Evolutionary conservation across 1,140 invertebrate species (phyloP), one percentile per base, ranked within the genome.

Genomic region (Reticulitermes speratus): DNA sequence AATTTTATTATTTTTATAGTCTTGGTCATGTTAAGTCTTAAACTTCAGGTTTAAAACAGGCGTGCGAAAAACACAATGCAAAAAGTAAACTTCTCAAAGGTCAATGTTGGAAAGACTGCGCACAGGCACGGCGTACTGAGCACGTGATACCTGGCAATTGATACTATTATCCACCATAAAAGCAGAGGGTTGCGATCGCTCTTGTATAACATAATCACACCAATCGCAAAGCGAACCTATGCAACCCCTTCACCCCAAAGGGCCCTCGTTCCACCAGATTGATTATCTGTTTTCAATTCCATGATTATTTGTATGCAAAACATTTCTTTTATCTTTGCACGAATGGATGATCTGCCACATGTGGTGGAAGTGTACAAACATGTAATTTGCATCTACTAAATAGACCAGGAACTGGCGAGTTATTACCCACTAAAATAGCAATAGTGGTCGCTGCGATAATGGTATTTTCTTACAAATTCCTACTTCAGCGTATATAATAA

Each of bases 261-360:
- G 16, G 19, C 14, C 52, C n/a, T 25, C 2, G 2, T 75, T 25
- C n/a, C 14, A 75, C n/a, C 11, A 75, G 25, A 75, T 75, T 30
- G 65, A 75, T 75, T 75, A 75, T 75, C 65, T 75, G n/a, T 75
- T 75, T 75, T 75, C 65, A 75, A 75, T n/a, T 75, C 25, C 65
- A 12, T 19, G 59, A 65, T 65, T 65, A 65, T 65, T 19, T 65
- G 59, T 23, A 65, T 65, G 59, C 65, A 75, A 75, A 75, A 7
- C 8, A 75, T 14, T 75, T 16, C 25, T 75, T 75, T 75, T 25
- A 75, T 75, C 65, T 30, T 30, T 75, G 3, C n/a, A 75, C 65
- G 25, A 75, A 6, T 30, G 9, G 65, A 25, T 75, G n/a, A 2
- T 25, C 65, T 75, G 14, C 65, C 19, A 9, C 59, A 75, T 75